phyloP scores from a whole-genome alignment of 2,113 vertebrate species.

The Pogonocichla stellata region DNA sequence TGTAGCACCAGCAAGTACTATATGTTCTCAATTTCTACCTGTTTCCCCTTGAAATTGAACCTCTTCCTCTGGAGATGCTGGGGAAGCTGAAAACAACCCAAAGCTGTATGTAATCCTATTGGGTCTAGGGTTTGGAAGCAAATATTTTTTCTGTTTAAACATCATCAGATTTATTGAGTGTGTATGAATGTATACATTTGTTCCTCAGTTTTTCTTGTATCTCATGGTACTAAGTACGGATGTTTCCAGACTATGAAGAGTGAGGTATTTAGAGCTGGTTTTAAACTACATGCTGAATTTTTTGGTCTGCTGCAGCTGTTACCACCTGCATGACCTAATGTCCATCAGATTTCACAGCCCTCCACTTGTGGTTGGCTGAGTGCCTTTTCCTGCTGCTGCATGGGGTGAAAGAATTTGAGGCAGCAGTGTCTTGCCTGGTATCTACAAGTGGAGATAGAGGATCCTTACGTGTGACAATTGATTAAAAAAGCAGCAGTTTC shows the following conservation, averaged over 20 bases:
- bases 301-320: neutral
- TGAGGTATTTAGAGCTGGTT: neutral
- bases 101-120: neutral
- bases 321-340: rapidly evolving
- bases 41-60: neutral
- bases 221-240: rapidly evolving
- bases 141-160: neutral
- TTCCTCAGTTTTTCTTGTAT: neutral
- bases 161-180: rapidly evolving
- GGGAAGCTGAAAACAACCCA: neutral
- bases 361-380: neutral
- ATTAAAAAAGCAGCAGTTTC: neutral
- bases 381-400: neutral
- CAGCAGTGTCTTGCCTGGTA: neutral
- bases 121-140: neutral
- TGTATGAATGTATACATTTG: neutral
- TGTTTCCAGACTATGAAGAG: neutral
- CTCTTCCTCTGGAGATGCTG: neutral
- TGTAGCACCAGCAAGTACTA: neutral
- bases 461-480: neutral
- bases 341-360: neutral
- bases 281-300: neutral
- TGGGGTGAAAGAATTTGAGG: rapidly evolving
- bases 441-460: neutral
- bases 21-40: neutral